A percentile compares a stretch with the other conserved stretches of the same genome.
These are phyloP conservation scores for Cheilosia vulpina DNA, from an alignment of 2,888 invertebrate genomes.

Conservation along the genomic window DNA sequence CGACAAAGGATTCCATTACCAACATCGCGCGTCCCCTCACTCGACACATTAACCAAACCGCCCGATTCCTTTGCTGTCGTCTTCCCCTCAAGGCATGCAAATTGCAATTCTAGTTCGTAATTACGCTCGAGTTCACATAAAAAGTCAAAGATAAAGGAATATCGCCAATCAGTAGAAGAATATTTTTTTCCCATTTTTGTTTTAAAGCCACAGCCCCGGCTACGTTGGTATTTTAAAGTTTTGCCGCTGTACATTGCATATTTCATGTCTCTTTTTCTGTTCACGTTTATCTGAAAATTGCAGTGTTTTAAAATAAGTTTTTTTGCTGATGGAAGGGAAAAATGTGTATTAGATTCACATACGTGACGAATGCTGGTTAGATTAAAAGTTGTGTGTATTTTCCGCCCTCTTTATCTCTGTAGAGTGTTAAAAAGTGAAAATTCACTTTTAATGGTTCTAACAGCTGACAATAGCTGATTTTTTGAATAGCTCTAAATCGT, in stretches of 20 bases:
- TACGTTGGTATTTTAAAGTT: constrained; percentile 5
- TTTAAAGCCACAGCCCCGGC: neutral
- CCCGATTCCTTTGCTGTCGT: no score
- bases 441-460: constrained; percentile 17
- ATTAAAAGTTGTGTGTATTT: neutral
- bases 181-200: constrained; percentile 18
- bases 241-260: neutral
- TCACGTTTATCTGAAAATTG: constrained; percentile 3
- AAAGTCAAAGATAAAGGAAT: constrained; percentile 33
- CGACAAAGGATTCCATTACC: no score
- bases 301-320: constrained; percentile 18
- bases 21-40: no score
- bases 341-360: constrained; percentile 17
- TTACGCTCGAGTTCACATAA: constrained; percentile 39
- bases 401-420: neutral
- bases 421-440: constrained; percentile 13
- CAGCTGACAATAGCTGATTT: constrained; percentile 11
- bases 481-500: neutral
- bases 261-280: neutral
- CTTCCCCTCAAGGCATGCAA: constrained; percentile 7
- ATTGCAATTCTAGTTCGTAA: constrained; percentile 36
- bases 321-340: constrained; percentile 17
- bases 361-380: constrained; percentile 13
- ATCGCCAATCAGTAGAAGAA: constrained; percentile 21
- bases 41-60: no score